Base-by-base conservation (phyloP, 2,888 invertebrate genomes). In the Xestobium rufovillosum region DNA sequence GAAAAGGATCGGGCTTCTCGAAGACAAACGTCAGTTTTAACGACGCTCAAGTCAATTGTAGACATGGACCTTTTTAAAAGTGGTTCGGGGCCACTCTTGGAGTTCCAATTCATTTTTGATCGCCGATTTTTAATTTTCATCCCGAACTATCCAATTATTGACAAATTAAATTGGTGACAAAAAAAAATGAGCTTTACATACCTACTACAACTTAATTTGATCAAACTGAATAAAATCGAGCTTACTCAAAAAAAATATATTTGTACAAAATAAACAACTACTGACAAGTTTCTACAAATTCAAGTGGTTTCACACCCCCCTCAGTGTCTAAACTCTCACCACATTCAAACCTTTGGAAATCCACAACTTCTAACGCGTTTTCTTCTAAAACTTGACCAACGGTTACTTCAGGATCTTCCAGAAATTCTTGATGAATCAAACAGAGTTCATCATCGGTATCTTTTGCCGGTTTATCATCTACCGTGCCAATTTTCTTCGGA, bases 281-380 rank as follows among this genome's bases (percentile, higher is more conserved):
- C 60, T 78, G 78, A 56, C 78, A 71, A 33, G 76, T 77, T 65
- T 80, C 76, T 17, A 78, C 69, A 27, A 68, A 68, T 42, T 78
- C 74, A 44, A 79, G 60, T 3, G 70, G 67, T 49, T 73, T 67
- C n/a, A n/a, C n/a, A 43, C 68, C 69, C 43, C 67, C 39, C 9
- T 61, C 48, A 12, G 53, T 52, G 11, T 39, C 42, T 14, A 49
- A 23, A 42, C 51, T 56, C 64, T 89, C 91, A 1, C 95, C 94
- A 61, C 90, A 88, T 59, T 90, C 88, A 64, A 83, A 90, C 43
- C 95, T 74, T 41, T 81, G 75, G 63, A 88, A 95, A 63, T 91
- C 88, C 4, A 87, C 54, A 12, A 94, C 67, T 58, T 77, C 70
- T 0, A 78, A 61, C 41, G 75, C 68, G 49, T 82, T 70, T 43